Evolutionary conservation across 2,888 invertebrate genomes (phyloP).

Genomic region (Shargacucullia verbasci): DNA sequence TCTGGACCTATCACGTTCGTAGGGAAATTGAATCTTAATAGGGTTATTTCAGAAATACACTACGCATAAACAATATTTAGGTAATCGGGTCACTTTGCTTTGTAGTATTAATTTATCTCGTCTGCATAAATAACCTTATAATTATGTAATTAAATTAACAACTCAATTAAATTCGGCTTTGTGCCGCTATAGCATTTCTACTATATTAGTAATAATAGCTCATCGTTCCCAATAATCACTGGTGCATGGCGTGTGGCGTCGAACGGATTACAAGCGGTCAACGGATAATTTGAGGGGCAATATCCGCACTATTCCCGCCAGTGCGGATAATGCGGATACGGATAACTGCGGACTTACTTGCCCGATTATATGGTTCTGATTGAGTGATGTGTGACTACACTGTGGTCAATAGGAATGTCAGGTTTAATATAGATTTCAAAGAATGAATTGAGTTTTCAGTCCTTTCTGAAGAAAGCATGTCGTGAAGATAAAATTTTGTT

Average conservation of each 20-base stretch:
- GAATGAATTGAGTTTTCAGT: not conserved
- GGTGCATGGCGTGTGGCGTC: slow-evolving; percentile 63
- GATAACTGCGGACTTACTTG: slow-evolving; percentile 64
- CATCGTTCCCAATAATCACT: slow-evolving; percentile 60
- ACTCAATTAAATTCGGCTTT: slow-evolving; percentile 39
- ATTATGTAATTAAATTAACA: slow-evolving; percentile 34
- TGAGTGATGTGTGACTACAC: slow-evolving; percentile 55
- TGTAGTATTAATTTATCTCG: too few species aligned
- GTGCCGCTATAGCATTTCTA: slow-evolving; percentile 40
- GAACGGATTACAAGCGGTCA: slow-evolving; percentile 74
- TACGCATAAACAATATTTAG: too few species aligned
- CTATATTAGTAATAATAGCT: slow-evolving; percentile 48
- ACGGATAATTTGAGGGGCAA: slow-evolving; percentile 75
- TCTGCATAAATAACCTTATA: not conserved
- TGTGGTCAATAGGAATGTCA: slow-evolving; percentile 39
- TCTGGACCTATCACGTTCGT: too few species aligned
- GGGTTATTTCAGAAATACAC: too few species aligned
- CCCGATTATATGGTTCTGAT: slow-evolving; percentile 60
- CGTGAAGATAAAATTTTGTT: too few species aligned
- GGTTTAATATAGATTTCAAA: slow-evolving; percentile 21
- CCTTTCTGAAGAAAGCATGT: too few species aligned
- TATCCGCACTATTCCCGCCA: slow-evolving; percentile 62
- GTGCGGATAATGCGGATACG: slow-evolving; percentile 64
- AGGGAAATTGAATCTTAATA: too few species aligned
- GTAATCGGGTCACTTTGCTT: too few species aligned